phyloP scores from a whole-genome alignment of 2,797 vertebrate genomes.

The Hozukius guyotensis region DNA sequence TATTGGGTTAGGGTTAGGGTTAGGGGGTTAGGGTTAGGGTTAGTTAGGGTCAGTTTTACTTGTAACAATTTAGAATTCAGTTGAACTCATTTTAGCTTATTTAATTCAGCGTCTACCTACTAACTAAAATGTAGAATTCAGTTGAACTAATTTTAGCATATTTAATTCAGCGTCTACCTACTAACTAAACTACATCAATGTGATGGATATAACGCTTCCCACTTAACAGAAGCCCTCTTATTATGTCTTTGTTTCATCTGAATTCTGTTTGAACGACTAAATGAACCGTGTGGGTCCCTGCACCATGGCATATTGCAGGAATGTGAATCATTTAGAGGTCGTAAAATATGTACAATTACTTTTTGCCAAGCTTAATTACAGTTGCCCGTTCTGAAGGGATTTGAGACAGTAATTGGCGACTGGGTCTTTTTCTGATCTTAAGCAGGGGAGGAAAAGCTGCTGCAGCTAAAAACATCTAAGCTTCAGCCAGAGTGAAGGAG shows the following conservation, averaged over 20 bases:
- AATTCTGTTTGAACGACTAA: constrained; percentile 45
- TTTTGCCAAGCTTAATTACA: constrained; percentile 64
- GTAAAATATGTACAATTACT: constrained; percentile 66
- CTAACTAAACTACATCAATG: neutral
- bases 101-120: neutral
- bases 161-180: neutral
- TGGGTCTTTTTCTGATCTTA: constrained; percentile 56
- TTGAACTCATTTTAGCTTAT: neutral
- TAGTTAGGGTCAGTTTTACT: neutral
- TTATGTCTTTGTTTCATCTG: constrained; percentile 31
- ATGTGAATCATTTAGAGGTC: constrained; percentile 63
- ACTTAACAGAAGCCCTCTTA: neutral
- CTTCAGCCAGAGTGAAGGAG: constrained; percentile 26
- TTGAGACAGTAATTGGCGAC: constrained; percentile 65
- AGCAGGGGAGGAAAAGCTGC: constrained; percentile 44
- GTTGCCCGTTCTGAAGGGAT: constrained; percentile 44
- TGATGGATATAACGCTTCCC: neutral
- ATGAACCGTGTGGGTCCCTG: constrained; percentile 20
- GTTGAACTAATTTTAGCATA: neutral
- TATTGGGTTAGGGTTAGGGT: neutral
- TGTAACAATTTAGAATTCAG: neutral
- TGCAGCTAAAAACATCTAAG: constrained; percentile 44
- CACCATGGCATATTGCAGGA: constrained; percentile 34
- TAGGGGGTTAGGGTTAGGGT: too few relatives aligned
- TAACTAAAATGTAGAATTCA: neutral